phyloP scores from a whole-genome alignment of 92 coral and sea anemone species.

The Umimayanthus kanabou region DNA sequence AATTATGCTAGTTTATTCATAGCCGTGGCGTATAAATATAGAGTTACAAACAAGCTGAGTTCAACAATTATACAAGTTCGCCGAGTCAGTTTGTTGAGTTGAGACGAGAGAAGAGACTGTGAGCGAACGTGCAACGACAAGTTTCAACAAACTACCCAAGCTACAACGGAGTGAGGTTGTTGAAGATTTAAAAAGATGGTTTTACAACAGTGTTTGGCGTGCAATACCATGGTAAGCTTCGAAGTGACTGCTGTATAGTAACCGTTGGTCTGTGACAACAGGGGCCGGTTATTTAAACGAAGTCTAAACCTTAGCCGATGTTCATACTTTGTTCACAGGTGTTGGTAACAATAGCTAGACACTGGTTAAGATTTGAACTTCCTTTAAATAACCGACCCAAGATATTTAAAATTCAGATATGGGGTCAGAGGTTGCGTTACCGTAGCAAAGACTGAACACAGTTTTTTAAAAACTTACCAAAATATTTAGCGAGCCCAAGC shows the following conservation, averaged over 20 bases:
- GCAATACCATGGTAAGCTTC: conserved; percentile 6
- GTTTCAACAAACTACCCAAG: not conserved
- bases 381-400: not conserved
- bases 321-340: too few species aligned
- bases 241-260: not conserved
- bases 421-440: not conserved
- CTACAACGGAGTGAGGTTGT: not conserved
- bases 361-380: too few species aligned
- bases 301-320: too few species aligned
- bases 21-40: not conserved
- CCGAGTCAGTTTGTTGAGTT: not conserved
- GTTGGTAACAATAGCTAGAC: too few species aligned
- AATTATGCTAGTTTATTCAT: not conserved
- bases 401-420: not conserved
- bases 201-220: conserved; percentile 7
- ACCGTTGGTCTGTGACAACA: too few species aligned
- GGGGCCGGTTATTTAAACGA: too few species aligned
- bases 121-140: not conserved
- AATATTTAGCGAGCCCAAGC: not conserved
- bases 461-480: too few species aligned
- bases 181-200: not conserved
- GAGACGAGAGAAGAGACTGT: not conserved
- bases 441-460: not conserved
- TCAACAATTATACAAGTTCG: not conserved
- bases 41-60: too few species aligned